phyloP scores from a whole-genome alignment of 2,888 invertebrate species.

The Chloromyia formosa region DNA sequence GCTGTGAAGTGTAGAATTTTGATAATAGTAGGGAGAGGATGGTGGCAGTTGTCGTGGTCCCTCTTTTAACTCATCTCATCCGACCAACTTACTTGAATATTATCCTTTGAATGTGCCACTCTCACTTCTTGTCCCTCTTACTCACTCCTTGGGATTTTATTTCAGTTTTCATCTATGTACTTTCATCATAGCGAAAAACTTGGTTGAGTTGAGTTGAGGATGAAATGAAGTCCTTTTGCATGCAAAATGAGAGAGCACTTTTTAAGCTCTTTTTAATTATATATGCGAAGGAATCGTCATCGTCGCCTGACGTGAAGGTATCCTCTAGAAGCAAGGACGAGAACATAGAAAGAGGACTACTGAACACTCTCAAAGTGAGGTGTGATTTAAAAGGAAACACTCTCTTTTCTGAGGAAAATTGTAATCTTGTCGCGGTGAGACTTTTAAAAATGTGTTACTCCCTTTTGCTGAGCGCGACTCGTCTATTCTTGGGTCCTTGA shows the following conservation, averaged over 20 bases:
- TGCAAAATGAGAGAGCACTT: constrained; percentile 4
- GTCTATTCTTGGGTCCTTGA: no score
- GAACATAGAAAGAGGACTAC: no score
- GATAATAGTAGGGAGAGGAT: no score
- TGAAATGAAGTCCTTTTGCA: background rate
- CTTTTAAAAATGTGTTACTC: background rate
- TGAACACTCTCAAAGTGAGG: background rate
- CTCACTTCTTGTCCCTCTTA: background rate
- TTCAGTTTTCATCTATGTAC: constrained; percentile 9
- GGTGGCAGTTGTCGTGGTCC: no score
- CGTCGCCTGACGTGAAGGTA: background rate
- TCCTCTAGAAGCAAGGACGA: background rate
- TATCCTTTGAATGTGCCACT: no score
- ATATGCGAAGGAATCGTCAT: background rate
- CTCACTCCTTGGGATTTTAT: background rate
- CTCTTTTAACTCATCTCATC: no score
- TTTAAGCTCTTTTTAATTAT: constrained; percentile 42
- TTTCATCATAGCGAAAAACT: background rate
- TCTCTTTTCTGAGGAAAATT: constrained; percentile 9
- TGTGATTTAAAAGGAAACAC: background rate
- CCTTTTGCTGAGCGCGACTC: no score
- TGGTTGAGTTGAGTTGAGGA: background rate
- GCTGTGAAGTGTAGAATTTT: no score
- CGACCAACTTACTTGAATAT: no score
- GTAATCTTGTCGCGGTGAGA: constrained; percentile 32